Evolutionary conservation across 2,113 vertebrate genomes (phyloP), one percentile per base, ranked within the genome.

Genomic region (Chlorocebus sabaeus): DNA sequence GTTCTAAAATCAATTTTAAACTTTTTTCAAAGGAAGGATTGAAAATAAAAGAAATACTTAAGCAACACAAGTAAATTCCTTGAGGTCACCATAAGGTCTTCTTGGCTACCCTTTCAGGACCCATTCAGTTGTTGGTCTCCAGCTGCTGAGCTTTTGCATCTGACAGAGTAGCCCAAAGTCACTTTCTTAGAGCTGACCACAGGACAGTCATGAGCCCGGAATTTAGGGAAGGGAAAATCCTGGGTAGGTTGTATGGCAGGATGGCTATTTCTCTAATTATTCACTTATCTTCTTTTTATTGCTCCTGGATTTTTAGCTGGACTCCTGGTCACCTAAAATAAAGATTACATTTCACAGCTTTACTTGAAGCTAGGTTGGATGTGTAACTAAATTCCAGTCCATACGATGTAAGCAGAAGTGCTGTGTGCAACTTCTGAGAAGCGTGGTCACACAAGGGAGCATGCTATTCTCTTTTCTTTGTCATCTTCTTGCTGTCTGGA

Each of bases 1-100:
- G 64, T 64, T 88, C 32, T 50, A 96, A 68, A 82, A 96, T 90
- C 11, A 87, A 50, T 59, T 75, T 87, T 92, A 84, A 48, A 50
- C 30, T n/a, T 80, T 59, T 89, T 80, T 38, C 61, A 45, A 80
- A 89, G 9, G n/a, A 76, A 93, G 92, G 4, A 35, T 68, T 23
- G 30, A 73, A 70, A 89, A 87, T 57, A 40, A 84, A 27, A 91
- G 14, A 43, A 68, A 43, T 68, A 68, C 50, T 94, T 81, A 94
- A 96, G 22, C 23, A 76, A 73, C 9, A 48, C 35, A 40, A 85
- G 50, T 59, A 67, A 2, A 75, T 75, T 59, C 67, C 83, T 79
- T 73, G 52, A 72, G 27, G 45, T 45, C 0, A 0, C 7, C 8
- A n/a, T 57, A 78, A 88, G 13, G 43, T 70, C 32, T 64, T 30